phyloP scores from a whole-genome alignment of 2,113 vertebrate genomes.

The Trogon surrucura region DNA sequence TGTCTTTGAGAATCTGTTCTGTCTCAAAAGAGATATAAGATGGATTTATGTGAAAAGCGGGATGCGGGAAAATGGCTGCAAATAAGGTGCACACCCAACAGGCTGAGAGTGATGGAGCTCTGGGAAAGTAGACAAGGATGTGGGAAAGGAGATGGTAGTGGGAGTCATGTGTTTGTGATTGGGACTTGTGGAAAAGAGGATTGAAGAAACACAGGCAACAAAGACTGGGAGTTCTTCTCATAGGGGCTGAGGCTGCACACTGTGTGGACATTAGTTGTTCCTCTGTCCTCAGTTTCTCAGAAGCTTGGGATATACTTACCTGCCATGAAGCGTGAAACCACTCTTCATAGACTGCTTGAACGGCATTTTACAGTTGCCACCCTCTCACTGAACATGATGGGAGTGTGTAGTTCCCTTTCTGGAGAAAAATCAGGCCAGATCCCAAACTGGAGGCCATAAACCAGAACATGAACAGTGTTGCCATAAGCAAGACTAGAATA shows the following conservation, averaged over 20 bases:
- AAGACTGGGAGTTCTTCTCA: neutral
- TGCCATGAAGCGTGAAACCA: neutral
- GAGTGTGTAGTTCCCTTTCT: neutral
- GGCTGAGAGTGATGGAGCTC: neutral
- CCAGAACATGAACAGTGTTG: neutral
- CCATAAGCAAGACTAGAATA: neutral
- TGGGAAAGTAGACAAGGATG: neutral
- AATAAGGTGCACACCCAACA: neutral
- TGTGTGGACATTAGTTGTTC: neutral
- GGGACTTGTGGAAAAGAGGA: neutral
- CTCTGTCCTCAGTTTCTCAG: neutral
- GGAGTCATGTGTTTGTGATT: neutral
- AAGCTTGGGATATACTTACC: neutral
- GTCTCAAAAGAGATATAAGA: neutral
- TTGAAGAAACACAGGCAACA: neutral
- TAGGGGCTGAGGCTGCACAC: neutral
- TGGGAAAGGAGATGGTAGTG: neutral
- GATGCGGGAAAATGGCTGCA: neutral
- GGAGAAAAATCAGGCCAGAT: neutral
- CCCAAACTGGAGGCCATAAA: neutral
- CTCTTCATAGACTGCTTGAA: neutral
- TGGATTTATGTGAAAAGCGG: neutral
- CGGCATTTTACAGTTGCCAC: neutral
- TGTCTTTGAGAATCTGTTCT: neutral
- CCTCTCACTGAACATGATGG: accelerated